A percentile compares a stretch with the other conserved stretches of the same genome.
Evolutionary conservation across 2,113 vertebrate genomes (phyloP).

Genomic region (Chaetura pelagica): DNA sequence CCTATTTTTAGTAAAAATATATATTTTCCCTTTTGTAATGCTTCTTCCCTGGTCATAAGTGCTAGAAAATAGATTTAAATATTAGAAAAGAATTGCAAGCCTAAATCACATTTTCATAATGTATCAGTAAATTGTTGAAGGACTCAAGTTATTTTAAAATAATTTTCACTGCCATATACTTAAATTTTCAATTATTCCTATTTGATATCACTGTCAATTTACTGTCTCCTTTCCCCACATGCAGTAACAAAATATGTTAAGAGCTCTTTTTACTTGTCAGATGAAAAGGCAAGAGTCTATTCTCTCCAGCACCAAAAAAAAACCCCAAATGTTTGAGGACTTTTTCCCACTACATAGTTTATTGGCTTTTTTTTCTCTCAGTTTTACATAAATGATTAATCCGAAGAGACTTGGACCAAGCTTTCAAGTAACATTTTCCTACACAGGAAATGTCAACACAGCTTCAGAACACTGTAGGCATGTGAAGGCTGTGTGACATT

Average conservation of each 20-base stretch:
- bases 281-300: background rate
- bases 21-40: background rate
- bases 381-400: background rate
- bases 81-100: background rate
- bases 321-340: fast-evolving
- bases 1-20: background rate
- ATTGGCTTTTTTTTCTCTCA: background rate
- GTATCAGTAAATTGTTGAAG: background rate
- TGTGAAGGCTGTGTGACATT: background rate
- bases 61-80: background rate
- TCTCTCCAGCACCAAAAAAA: background rate
- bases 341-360: background rate
- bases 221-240: background rate
- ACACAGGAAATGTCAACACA: background rate
- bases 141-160: background rate
- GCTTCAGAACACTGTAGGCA: background rate
- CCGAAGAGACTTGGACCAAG: background rate
- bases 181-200: background rate
- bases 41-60: fast-evolving
- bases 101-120: background rate
- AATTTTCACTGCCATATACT: background rate
- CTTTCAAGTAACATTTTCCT: background rate
- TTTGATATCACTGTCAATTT: background rate
- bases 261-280: background rate
- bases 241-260: background rate